phyloP scores from a whole-genome alignment of 2,888 invertebrate genomes.

The Lasioglossum villosulum region DNA sequence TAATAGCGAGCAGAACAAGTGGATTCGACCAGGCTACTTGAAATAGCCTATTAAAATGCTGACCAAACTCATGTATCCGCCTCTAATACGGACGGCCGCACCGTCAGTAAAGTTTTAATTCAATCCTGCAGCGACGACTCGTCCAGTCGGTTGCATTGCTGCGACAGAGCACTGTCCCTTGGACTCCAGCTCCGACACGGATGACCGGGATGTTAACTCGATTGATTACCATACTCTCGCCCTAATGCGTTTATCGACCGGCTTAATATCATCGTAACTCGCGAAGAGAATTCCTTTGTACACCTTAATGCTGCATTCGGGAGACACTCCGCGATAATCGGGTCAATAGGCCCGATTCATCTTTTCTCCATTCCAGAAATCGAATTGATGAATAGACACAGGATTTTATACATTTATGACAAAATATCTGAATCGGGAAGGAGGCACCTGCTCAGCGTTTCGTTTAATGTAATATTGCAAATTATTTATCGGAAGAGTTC shows the following conservation, averaged over 20 bases:
- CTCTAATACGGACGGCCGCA: conserved; percentile 53
- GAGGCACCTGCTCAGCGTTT: too few species aligned
- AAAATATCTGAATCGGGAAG: not conserved
- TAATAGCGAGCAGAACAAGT: not conserved
- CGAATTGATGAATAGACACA: not conserved
- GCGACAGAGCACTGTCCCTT: conserved; percentile 44
- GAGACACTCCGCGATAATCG: not conserved
- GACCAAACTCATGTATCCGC: conserved; percentile 52
- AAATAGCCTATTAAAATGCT: conserved; percentile 63
- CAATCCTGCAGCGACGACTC: conserved; percentile 57
- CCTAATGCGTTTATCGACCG: conserved; percentile 61
- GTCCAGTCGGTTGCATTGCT: conserved; percentile 7
- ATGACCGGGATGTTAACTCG: conserved; percentile 70
- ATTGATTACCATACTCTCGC: conserved; percentile 67
- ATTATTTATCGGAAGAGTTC: too few species aligned
- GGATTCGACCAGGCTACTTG: conserved; percentile 3
- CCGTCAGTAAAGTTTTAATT: conserved; percentile 70
- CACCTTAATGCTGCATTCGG: not conserved
- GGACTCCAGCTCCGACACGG: conserved; percentile 59
- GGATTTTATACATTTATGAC: not conserved
- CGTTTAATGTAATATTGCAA: too few species aligned
- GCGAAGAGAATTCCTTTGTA: conserved; percentile 44
- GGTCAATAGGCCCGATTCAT: not conserved
- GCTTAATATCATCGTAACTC: conserved; percentile 58
- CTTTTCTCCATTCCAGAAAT: not conserved